Percentiles rank a stretch among this genome's conserved stretches.
Evolutionary conservation across 2,888 invertebrate species (phyloP).

Genomic region (Polietes domitor): DNA sequence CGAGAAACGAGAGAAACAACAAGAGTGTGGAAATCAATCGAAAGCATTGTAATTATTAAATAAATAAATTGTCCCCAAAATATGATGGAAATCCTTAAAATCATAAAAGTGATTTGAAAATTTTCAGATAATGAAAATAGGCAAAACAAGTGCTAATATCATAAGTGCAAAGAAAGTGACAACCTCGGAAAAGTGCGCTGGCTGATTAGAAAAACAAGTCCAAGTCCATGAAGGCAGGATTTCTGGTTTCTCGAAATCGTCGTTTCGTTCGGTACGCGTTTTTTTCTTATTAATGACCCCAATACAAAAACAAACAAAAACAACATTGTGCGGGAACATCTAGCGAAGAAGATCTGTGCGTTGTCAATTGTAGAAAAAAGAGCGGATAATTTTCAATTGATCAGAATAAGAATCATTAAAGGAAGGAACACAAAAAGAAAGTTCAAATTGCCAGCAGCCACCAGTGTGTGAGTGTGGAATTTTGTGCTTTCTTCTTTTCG

Average conservation of each 20-base stretch:
- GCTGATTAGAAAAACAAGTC: neutral
- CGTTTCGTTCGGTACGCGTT: constrained; percentile 24
- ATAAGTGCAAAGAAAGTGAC: no score
- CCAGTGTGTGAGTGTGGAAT: constrained; percentile 76
- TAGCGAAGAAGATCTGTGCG: neutral
- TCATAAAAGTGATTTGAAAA: constrained; percentile 43
- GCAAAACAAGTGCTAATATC: neutral
- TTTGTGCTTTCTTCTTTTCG: constrained; percentile 67
- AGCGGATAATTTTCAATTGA: neutral
- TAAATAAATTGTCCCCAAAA: constrained; percentile 25
- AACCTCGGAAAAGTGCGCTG: no score
- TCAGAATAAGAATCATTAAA: neutral
- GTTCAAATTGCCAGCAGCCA: constrained; percentile 73
- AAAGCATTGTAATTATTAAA: no score
- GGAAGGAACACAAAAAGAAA: constrained; percentile 70
- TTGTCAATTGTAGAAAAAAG: constrained; percentile 12
- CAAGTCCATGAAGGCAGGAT: constrained; percentile 21
- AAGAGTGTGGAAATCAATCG: no score
- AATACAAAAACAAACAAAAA: constrained; percentile 55
- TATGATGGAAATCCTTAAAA: constrained; percentile 44
- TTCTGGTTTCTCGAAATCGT: neutral
- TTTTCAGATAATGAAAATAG: constrained; percentile 32
- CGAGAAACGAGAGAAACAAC: no score
- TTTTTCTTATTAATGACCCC: constrained; percentile 53
- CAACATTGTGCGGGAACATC: constrained; percentile 25